Evolutionary conservation across 2,888 invertebrate genomes (phyloP).

Genomic region (Apomyelois bistriatella): DNA sequence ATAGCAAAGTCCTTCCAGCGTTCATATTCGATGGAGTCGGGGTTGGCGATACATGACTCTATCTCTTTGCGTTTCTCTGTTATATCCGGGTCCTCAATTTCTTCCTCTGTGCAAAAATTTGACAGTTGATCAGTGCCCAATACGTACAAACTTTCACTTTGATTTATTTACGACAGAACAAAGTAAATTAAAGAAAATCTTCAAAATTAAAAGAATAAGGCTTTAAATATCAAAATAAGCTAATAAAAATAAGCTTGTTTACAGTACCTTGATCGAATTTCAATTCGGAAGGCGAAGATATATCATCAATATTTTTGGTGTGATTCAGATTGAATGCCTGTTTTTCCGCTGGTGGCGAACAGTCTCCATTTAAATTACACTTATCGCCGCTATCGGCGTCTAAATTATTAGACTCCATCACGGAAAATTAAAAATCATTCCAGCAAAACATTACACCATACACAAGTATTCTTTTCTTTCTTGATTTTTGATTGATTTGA

Average conservation of each 20-base stretch:
- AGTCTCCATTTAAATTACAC: slow-evolving; percentile 58
- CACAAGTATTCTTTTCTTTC: slow-evolving; percentile 39
- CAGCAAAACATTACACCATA: slow-evolving; percentile 69
- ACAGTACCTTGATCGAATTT: slow-evolving; percentile 85
- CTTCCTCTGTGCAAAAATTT: slow-evolving; percentile 66
- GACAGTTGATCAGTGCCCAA: slow-evolving; percentile 9
- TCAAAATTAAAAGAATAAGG: neutral
- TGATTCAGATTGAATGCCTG: slow-evolving; percentile 54
- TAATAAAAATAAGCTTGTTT: slow-evolving; percentile 39
- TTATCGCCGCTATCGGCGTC: slow-evolving; percentile 52
- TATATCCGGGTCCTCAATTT: slow-evolving; percentile 81
- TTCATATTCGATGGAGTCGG: slow-evolving; percentile 66
- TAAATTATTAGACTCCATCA: slow-evolving; percentile 60
- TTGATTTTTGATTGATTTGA: no score
- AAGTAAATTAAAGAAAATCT: neutral
- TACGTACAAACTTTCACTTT: slow-evolving; percentile 36
- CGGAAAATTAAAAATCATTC: slow-evolving; percentile 51
- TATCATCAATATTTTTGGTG: slow-evolving; percentile 75
- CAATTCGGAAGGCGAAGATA: slow-evolving; percentile 81
- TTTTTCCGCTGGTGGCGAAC: slow-evolving; percentile 45
- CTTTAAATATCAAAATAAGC: neutral
- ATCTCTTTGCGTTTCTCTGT: slow-evolving; percentile 81
- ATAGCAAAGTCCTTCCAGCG: slow-evolving; percentile 82
- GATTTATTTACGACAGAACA: slow-evolving; percentile 13
- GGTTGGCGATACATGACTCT: slow-evolving; percentile 75